Evolutionary conservation across 1,140 invertebrate genomes (phyloP).

Genomic region (Elymnias hypermnestra): DNA sequence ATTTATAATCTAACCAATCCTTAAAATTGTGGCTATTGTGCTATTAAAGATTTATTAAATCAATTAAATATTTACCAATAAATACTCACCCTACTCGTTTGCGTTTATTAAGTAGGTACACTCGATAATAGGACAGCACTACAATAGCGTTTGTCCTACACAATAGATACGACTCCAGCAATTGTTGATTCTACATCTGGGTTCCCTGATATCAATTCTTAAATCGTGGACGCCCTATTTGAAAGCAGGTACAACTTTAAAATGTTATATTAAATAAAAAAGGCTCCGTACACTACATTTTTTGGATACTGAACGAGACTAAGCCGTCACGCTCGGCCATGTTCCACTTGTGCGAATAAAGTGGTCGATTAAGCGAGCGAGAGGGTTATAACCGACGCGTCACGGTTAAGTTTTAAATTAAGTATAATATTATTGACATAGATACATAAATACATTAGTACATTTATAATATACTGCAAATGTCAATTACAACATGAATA

Average conservation of each 20-base stretch:
- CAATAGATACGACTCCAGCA: constrained; percentile 34
- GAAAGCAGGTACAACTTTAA: constrained; percentile 19
- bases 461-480: too few species aligned
- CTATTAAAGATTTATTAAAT: neutral
- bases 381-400: too few species aligned
- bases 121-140: constrained; percentile 41
- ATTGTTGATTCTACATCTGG: constrained; percentile 66
- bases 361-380: too few species aligned
- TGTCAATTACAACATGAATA: too few species aligned
- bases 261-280: too few species aligned
- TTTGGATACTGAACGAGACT: constrained; percentile 5
- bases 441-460: too few species aligned
- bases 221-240: constrained; percentile 18
- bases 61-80: neutral
- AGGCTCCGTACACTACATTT: constrained; percentile 15
- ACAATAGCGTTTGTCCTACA: constrained; percentile 49
- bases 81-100: constrained; percentile 34
- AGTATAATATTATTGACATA: too few species aligned
- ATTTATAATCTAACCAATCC: neutral
- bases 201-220: constrained; percentile 33
- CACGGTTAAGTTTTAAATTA: too few species aligned
- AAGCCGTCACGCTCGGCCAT: neutral
- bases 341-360: too few species aligned
- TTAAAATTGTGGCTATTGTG: too few species aligned
- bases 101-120: constrained; percentile 56